Evolutionary conservation across 2,113 vertebrate genomes (phyloP), one percentile per base, ranked within the genome.

Genomic region (Aphyosemion australe): DNA sequence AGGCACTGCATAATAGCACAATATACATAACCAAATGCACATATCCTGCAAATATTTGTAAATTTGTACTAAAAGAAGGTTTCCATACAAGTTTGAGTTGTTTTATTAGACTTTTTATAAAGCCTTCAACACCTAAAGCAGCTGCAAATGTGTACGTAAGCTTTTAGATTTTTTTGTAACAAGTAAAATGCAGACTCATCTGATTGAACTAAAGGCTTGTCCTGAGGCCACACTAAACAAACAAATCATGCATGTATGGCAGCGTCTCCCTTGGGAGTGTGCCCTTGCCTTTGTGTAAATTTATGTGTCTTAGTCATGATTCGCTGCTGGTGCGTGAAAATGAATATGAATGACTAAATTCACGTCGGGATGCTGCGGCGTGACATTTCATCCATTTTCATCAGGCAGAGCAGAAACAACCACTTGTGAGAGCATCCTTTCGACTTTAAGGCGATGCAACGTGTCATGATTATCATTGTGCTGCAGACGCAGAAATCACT

Each of bases 271-370:
- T 7, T 3, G 61, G 62, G 60, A 64, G 8, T 26, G 41, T 58
- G 34, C 72, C n/a, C 70, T 13, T 39, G 42, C 63, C 34, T 55
- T 41, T 55, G 45, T 43, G 53, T 60, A 32, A 15, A 4, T 47
- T 1, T 15, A 13, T 58, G 7, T 32, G 45, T 68, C 45, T 50
- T 76, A 41, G 55, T 32, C 59, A 47, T 60, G 65, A 72, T 49
- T 20, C 54, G 46, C 34, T 71, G 59, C 20, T 51, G 39, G 18
- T 61, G 55, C 62, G 55, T 72, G 63, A n/a, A 81, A 79, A 81
- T 79, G n/a, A 83, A 81, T 58, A 78, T 66, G 42, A 74, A 79
- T 79, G 42, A 74, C 60, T 58, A 58, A 50, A 64, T 80, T 18
- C n/a, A 60, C 64, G 68, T 62, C 55, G 49, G 54, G 41, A 56